These are phyloP conservation scores for Craniophora ligustri DNA, from an alignment of 2,888 invertebrate genomes.

Conservation along the genomic window DNA sequence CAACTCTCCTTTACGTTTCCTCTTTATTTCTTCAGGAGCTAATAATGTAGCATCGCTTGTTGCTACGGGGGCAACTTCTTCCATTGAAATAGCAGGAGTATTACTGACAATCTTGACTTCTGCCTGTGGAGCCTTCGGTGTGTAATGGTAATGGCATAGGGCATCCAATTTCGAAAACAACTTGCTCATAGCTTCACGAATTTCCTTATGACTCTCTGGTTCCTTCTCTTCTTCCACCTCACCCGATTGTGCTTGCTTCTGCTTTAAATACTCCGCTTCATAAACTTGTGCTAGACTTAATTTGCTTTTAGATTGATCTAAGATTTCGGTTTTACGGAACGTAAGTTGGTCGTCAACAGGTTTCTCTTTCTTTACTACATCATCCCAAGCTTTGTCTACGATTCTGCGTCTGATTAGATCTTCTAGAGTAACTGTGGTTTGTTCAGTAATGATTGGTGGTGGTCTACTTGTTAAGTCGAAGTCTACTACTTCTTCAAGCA, in stretches of 20 bases:
- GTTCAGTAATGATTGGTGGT: conserved; percentile 97
- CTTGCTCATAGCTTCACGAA: conserved; percentile 91
- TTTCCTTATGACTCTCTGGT: conserved; percentile 93
- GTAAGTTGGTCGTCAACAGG: conserved; percentile 94
- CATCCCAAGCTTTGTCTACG: conserved; percentile 98
- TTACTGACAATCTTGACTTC: conserved; percentile 97
- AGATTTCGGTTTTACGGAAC: conserved; percentile 95
- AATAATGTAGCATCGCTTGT: conserved; percentile 94
- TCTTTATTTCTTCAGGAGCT: conserved; percentile 97
- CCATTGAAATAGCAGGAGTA: conserved; percentile 96
- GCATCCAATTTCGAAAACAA: conserved; percentile 97
- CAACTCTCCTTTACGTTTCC: conserved; percentile 87
- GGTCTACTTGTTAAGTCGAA: conserved; percentile 95
- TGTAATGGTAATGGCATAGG: conserved; percentile 97
- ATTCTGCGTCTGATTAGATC: conserved; percentile 97
- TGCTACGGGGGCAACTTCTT: conserved; percentile 98
- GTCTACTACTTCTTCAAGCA: conserved; percentile 96
- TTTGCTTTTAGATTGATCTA: conserved; percentile 98
- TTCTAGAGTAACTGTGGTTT: conserved; percentile 95
- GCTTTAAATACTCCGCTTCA: conserved; percentile 94
- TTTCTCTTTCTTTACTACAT: conserved; percentile 95
- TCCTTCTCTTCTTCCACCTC: conserved; percentile 89
- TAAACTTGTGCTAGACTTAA: conserved; percentile 97
- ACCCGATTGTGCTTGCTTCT: conserved; percentile 89
- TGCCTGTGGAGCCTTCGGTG: conserved; percentile 95